Conservation (phyloP, 2,797 vertebrate species). For the Tadarida brasiliensis region DNA sequence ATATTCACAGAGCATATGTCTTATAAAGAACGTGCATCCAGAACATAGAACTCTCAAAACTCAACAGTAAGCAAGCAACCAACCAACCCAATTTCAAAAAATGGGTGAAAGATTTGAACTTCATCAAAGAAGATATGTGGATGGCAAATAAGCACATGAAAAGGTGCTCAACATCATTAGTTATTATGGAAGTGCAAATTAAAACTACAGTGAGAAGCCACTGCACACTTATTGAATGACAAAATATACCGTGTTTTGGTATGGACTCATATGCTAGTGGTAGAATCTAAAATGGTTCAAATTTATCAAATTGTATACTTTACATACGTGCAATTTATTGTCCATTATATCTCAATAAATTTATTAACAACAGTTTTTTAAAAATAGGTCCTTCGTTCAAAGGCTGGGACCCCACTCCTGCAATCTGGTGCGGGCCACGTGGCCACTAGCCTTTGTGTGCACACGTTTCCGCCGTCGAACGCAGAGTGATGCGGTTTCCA, state of each 20-base stretch:
- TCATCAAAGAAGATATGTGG: not conserved
- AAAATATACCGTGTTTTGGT: not conserved
- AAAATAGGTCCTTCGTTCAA: not conserved
- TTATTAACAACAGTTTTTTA: not conserved
- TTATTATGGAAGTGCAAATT: not conserved
- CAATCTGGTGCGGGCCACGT: not conserved
- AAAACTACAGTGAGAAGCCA: not conserved
- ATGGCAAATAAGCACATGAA: not conserved
- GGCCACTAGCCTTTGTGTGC: not conserved
- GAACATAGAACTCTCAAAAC: not conserved
- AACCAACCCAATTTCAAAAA: not conserved
- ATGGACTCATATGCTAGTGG: not conserved
- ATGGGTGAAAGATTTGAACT: not conserved
- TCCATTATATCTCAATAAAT: not conserved
- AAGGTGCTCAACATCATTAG: not conserved
- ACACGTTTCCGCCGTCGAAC: not conserved
- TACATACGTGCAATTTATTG: not conserved
- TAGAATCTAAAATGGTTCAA: not conserved
- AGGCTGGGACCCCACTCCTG: not conserved
- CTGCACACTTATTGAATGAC: not conserved
- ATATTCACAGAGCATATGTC: not conserved
- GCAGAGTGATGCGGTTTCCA: not conserved
- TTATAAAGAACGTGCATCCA: not conserved
- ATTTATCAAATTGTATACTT: not conserved
- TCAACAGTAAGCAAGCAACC: not conserved